A percentile compares a stretch with the other conserved stretches of the same genome.
phyloP scores from a whole-genome alignment of 2,113 vertebrate genomes.

The Loxodonta africana region DNA sequence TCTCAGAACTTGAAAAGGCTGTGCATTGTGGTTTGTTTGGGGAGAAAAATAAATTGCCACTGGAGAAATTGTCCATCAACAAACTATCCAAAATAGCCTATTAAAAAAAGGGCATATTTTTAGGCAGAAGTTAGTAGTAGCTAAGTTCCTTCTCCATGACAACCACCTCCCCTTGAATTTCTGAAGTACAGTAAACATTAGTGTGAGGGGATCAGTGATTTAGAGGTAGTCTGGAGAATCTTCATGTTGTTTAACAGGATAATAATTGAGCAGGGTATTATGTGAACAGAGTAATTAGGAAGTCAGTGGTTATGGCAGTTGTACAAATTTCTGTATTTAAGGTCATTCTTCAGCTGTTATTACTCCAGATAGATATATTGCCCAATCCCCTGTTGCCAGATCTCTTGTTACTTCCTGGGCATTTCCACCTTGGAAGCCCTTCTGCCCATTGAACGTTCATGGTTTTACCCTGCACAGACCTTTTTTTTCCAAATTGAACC shows the following conservation, averaged over 20 bases:
- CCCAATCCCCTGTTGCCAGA: fast-evolving
- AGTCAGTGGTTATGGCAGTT: fast-evolving
- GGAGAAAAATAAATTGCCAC: conserved; percentile 63
- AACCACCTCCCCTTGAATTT: not conserved
- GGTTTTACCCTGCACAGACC: fast-evolving
- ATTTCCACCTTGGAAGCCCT: not conserved
- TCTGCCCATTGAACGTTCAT: not conserved
- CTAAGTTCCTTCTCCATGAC: not conserved
- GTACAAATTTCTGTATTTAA: fast-evolving
- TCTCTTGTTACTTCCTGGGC: not conserved
- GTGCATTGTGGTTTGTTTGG: conserved; percentile 78
- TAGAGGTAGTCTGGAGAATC: not conserved
- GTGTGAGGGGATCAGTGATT: not conserved
- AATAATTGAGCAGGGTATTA: fast-evolving
- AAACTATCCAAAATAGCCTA: conserved; percentile 8
- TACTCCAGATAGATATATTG: fast-evolving
- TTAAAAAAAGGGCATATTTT: not conserved
- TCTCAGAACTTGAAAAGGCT: conserved; percentile 62
- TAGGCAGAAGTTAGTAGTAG: not conserved
- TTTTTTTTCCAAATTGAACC: fast-evolving
- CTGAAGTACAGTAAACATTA: not conserved
- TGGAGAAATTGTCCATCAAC: conserved; percentile 63
- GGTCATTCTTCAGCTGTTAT: fast-evolving
- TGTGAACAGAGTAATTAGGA: fast-evolving
- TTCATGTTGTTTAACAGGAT: not conserved